Conservation (phyloP, 2,797 vertebrate species). For the Cryptoprocta ferox region DNA sequence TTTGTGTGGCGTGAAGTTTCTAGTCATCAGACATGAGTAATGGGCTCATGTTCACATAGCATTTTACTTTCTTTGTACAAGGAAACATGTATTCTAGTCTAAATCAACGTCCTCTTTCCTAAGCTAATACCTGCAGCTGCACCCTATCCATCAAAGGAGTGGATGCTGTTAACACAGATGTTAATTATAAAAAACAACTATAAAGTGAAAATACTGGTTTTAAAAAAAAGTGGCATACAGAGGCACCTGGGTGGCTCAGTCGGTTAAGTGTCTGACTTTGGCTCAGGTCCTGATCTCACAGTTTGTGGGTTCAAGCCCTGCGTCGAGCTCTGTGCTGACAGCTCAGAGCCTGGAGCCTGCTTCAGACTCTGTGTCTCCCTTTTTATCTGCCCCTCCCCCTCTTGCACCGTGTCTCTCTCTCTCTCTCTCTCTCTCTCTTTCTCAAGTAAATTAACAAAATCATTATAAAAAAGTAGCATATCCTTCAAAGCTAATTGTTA, state of each 20-base stretch:
- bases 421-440: no score
- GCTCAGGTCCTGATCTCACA: no score
- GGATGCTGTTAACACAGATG: not conserved
- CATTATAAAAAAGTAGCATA: not conserved
- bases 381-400: no score
- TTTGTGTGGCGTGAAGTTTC: slow-evolving; percentile 17
- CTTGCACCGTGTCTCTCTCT: no score
- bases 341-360: no score
- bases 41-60: not conserved
- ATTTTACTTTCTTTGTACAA: slow-evolving; percentile 23
- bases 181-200: not conserved
- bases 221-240: not conserved
- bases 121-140: not conserved
- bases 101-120: not conserved
- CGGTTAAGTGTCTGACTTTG: no score
- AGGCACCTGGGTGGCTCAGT: no score
- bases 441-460: no score
- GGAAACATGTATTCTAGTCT: not conserved
- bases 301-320: no score
- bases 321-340: no score
- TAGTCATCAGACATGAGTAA: not conserved
- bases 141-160: not conserved
- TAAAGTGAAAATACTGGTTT: not conserved
- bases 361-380: no score
- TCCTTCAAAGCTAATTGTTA: slow-evolving; percentile 19